phyloP scores from a whole-genome alignment of 1,140 invertebrate genomes.

The Alviniconcha marisindica region DNA sequence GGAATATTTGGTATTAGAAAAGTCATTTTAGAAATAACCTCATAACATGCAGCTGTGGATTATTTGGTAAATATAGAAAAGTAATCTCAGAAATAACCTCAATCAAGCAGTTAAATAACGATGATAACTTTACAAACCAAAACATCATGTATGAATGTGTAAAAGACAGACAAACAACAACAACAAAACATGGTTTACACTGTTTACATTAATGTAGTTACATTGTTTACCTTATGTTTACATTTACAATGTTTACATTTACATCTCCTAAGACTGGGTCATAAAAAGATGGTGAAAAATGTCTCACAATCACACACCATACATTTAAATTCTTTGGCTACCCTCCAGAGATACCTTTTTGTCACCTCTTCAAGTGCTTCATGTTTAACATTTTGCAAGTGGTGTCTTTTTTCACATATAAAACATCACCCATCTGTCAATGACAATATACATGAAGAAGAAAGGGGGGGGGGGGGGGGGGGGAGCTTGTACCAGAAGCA shows the following conservation, averaged over 20 bases:
- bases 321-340: not conserved
- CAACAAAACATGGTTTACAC: no score
- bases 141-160: no score
- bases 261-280: no score
- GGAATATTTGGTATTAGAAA: no score
- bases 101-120: not conserved
- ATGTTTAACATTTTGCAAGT: not conserved
- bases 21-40: no score
- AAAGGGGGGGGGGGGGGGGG: not conserved
- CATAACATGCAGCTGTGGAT: no score
- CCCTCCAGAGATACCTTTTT: not conserved
- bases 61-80: not conserved
- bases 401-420: not conserved
- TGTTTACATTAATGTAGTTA: no score
- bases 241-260: no score
- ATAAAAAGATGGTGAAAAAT: slow-evolving; percentile 7
- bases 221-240: no score
- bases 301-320: not conserved
- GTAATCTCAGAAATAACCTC: not conserved
- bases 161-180: no score
- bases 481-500: not conserved
- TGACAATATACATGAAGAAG: not conserved
- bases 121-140: no score
- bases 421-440: not conserved
- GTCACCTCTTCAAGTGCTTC: not conserved